A percentile compares a stretch with the other conserved stretches of the same genome.
These are phyloP conservation scores for Deroptyus accipitrinus DNA, from an alignment of 2,113 vertebrate genomes.

Conservation along the genomic window DNA sequence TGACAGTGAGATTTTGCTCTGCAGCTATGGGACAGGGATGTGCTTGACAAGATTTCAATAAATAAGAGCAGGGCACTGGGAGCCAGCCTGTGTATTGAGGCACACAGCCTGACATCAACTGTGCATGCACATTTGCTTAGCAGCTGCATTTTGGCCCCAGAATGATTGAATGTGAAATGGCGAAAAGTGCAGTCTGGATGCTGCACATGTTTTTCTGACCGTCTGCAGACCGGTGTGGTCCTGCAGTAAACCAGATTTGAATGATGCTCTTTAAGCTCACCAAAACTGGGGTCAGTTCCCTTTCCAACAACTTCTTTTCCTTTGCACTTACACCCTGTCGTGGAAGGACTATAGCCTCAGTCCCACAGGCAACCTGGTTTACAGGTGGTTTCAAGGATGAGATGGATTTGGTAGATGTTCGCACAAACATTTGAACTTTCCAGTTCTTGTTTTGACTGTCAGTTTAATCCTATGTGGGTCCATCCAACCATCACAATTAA, in stretches of 20 bases:
- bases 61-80: neutral
- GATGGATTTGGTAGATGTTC: fast-evolving
- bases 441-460: neutral
- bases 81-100: fast-evolving
- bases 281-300: neutral
- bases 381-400: neutral
- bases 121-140: fast-evolving
- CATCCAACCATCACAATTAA: neutral
- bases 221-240: neutral
- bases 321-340: neutral
- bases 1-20: neutral
- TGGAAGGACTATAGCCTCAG: neutral
- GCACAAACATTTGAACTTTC: neutral
- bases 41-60: no score
- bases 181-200: neutral
- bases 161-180: fast-evolving
- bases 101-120: fast-evolving
- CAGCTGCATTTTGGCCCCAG: neutral
- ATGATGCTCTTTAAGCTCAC: neutral
- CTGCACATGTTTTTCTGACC: fast-evolving
- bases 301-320: neutral
- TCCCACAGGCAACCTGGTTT: neutral
- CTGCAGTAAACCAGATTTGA: neutral
- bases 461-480: neutral
- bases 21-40: neutral